Evolutionary conservation across 2,888 invertebrate species (phyloP), one percentile per base, ranked within the genome.

Genomic region (Eupsilia transversa): DNA sequence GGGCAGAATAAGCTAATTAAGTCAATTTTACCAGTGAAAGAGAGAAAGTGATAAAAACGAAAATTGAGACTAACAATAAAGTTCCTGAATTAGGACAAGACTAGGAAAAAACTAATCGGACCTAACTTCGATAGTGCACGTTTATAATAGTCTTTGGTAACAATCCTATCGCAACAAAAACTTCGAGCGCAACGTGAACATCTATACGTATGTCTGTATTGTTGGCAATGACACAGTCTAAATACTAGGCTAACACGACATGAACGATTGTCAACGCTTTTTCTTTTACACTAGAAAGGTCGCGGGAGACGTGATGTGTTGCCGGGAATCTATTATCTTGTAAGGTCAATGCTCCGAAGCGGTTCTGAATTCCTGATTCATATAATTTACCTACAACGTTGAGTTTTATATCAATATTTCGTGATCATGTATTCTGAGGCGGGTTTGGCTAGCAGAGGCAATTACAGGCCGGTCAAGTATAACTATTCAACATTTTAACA

Each of bases 171-270:
- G 54, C 35, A 60, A 69, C 68, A 74, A 80, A 72, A 82, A 83
- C 63, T 52, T 12, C 23, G 56, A 83, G n/a, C n/a, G 30, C 49
- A 68, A 74, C 59, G 33, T 41, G 52, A 69, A 65, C 59, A 59
- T 75, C 60, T 70, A 57, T 65, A 66, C 59, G 38, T 66, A 46
- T 54, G 66, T 74, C 61, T 69, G 74, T 78, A 78, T 82, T 82
- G 83, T 82, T 80, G 73, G 56, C 73, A 85, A 82, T 78, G 85
- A 83, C 85, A 83, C 65, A 82, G 75, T 83, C 83, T 85, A 75
- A 75, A 83, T 84, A 83, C 85, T 65, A 84, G 82, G 82, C 60
- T 82, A 83, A 68, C 72, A 80, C 61, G 69, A 72, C 81, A 74
- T 77, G 72, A 77, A 69, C 74, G 71, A 78, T 82, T 84, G 81